Percentiles rank a stretch among this genome's conserved stretches.
Evolutionary conservation across 2,797 vertebrate species (phyloP).

Genomic region (Kryptolebias ocellatus): DNA sequence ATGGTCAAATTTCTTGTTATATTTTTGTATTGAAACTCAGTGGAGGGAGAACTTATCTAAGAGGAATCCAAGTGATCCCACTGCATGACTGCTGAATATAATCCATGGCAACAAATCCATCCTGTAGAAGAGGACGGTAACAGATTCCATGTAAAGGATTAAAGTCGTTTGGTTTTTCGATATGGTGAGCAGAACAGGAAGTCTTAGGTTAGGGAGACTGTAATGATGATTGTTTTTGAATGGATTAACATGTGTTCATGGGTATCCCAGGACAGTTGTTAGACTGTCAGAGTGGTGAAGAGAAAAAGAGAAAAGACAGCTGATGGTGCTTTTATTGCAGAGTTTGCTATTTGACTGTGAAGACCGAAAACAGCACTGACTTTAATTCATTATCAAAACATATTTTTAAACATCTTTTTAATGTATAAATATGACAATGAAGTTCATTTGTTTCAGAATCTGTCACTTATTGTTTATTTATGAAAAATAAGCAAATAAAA

Average conservation of each 20-base stretch:
- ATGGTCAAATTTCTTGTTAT: not conserved
- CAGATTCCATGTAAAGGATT: slow-evolving; percentile 15
- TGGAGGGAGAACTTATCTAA: not conserved
- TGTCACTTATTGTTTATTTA: too few relatives aligned
- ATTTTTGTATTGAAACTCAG: not conserved
- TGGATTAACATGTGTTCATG: slow-evolving; percentile 2
- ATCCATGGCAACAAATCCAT: slow-evolving; percentile 5
- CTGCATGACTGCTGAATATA: not conserved
- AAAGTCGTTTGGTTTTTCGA: slow-evolving; percentile 7
- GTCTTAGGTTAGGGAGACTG: not conserved
- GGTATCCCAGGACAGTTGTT: not conserved
- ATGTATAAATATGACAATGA: too few relatives aligned
- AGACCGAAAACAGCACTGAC: too few relatives aligned
- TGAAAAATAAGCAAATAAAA: too few relatives aligned
- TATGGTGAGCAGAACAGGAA: not conserved
- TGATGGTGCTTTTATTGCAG: too few relatives aligned
- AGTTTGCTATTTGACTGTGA: too few relatives aligned
- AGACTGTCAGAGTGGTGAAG: not conserved
- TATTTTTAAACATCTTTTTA: too few relatives aligned
- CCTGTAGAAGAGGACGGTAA: slow-evolving; percentile 2
- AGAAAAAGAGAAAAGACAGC: not conserved
- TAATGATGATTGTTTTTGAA: not conserved
- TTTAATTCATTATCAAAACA: too few relatives aligned
- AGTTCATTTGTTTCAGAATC: too few relatives aligned
- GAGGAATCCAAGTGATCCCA: slow-evolving; percentile 6